These are phyloP conservation scores for Anguilla megastoma DNA, from an alignment of 2,797 vertebrate genomes.

Conservation along the genomic window DNA sequence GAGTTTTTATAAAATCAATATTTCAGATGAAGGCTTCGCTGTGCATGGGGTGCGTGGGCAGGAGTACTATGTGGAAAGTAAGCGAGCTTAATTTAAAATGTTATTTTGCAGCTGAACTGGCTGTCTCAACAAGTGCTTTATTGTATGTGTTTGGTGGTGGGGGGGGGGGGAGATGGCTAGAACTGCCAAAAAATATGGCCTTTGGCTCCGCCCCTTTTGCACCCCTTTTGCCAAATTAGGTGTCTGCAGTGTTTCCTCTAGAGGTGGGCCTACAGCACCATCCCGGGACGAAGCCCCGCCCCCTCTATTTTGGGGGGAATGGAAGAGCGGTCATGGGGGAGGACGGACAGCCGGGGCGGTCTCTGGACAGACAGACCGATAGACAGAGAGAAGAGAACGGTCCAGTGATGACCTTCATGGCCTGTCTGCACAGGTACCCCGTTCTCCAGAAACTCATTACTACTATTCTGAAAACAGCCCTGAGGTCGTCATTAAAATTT, in stretches of 20 bases:
- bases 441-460: neutral
- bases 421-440: conserved; percentile 40
- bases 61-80: conserved; percentile 64
- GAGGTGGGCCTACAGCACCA: neutral
- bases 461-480: too few species aligned
- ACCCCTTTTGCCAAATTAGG: conserved; percentile 55
- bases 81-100: conserved; percentile 50
- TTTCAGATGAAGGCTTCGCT: conserved; percentile 53
- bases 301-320: neutral
- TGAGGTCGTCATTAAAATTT: too few species aligned
- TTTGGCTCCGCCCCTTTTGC: conserved; percentile 51
- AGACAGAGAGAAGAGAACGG: conserved; percentile 44
- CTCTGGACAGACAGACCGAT: conserved; percentile 41
- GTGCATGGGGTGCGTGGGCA: conserved; percentile 44
- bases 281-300: neutral
- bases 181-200: conserved; percentile 66
- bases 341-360: neutral
- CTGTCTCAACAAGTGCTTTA: conserved; percentile 78
- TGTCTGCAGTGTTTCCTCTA: conserved; percentile 49
- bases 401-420: conserved; percentile 49
- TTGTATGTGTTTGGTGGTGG: conserved; percentile 47
- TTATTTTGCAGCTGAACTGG: conserved; percentile 62
- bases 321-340: neutral
- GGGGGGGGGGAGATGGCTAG: conserved; percentile 43
- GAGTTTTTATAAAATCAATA: conserved; percentile 17